Base-by-base conservation (phyloP, 2,888 invertebrate species). In the Esperia sulphurella region DNA sequence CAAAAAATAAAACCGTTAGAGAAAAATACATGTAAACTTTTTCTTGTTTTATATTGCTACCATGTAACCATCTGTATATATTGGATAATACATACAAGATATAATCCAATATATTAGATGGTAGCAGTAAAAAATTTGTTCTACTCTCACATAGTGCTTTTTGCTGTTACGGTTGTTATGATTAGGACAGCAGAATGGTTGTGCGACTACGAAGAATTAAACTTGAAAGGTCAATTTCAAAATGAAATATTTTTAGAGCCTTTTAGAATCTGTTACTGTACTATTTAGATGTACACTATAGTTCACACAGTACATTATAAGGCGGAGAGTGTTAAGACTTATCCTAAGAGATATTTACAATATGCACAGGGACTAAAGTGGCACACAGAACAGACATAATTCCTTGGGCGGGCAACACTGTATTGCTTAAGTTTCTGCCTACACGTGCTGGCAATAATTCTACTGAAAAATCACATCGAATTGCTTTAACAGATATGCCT, bases 341-440 rank as follows among this genome's bases (percentile, higher is more conserved):
- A 75, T 60, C 58, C 65, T 76, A 78, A 58, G 59, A 67, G 56
- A 65, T 88, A 88, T 89, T 81, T 88, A 89, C 88, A 89, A 75
- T 88, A 87, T 88, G 72, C 83, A 88, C 86, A 88, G 55, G 75
- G 61, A 79, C 62, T 73, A 71, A 77, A 85, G 79, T 78, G 64
- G 76, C 74, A 82, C 76, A 64, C 68, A 64, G 59, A 63, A 69
- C 62, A 70, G 74, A 68, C 71, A 68, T 72, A 68, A 72, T 57
- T 68, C 57, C 58, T 61, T 63, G 65, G 64, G 67, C 67, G 71
- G 65, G 71, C 68, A 68, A 35, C 35, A 65, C 55, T 44, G 66
- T 80, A 83, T 83, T 85, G 81, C 83, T 83, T 75, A 60, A 66
- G 59, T 59, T 66, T 56, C 37, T 53, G 53, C 63, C 57, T 68